phyloP scores from a whole-genome alignment of 2,888 invertebrate species.

The Thymelicus sylvestris region DNA sequence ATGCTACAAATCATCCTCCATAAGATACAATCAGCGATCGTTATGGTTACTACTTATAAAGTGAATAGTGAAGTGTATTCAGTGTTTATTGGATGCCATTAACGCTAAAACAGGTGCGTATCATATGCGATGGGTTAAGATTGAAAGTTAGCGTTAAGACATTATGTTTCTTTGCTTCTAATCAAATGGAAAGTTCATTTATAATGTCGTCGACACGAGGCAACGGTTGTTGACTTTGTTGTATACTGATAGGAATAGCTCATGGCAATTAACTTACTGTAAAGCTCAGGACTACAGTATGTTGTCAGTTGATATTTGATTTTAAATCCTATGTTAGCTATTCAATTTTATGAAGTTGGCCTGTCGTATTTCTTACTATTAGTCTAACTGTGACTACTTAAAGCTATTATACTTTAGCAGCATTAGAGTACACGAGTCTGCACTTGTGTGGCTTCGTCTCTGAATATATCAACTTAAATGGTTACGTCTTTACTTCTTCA shows the following conservation, averaged over 20 bases:
- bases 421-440: neutral
- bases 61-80: slow-evolving; percentile 28
- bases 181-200: slow-evolving; percentile 40
- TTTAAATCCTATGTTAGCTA: neutral
- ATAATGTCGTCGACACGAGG: slow-evolving; percentile 36
- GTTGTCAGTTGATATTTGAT: neutral
- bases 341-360: neutral
- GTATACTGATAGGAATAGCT: slow-evolving; percentile 11
- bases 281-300: neutral
- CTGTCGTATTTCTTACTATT: neutral
- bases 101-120: slow-evolving; percentile 31
- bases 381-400: neutral
- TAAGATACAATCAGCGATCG: slow-evolving; percentile 3
- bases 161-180: slow-evolving; percentile 33
- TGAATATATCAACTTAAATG: neutral
- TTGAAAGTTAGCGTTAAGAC: slow-evolving; percentile 32
- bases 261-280: slow-evolving; percentile 13
- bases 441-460: slow-evolving; percentile 14
- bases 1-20: slow-evolving; percentile 19
- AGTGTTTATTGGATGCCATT: slow-evolving; percentile 35
- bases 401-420: neutral
- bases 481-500: neutral
- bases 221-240: slow-evolving; percentile 20
- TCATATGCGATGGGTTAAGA: slow-evolving; percentile 22
- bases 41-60: slow-evolving; percentile 4